Conservation (phyloP, 2,888 invertebrate genomes). For the Lochmaea crataegi region DNA sequence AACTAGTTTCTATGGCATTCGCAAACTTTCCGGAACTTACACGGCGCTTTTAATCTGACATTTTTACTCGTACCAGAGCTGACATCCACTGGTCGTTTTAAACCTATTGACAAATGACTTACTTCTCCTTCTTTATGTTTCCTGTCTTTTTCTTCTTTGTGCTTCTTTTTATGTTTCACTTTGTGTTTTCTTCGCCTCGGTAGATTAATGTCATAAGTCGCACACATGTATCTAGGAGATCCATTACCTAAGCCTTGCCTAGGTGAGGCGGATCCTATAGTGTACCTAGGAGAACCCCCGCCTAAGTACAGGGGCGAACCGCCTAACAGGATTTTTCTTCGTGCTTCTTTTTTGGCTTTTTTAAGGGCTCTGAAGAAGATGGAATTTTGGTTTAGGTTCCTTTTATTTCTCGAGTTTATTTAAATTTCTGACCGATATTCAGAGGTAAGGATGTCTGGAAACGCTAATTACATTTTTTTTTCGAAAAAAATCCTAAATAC, state of each 20-base stretch:
- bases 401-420: slow-evolving; percentile 6
- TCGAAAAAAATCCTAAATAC: neutral
- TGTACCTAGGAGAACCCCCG: slow-evolving; percentile 60
- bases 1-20: no score
- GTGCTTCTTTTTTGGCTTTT: slow-evolving; percentile 83
- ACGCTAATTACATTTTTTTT: neutral
- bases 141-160: slow-evolving; percentile 70
- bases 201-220: slow-evolving; percentile 59
- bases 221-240: slow-evolving; percentile 67
- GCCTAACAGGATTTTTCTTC: slow-evolving; percentile 68
- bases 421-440: neutral
- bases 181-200: slow-evolving; percentile 66
- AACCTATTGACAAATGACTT: slow-evolving; percentile 33
- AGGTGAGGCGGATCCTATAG: slow-evolving; percentile 71
- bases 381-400: neutral
- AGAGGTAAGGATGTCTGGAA: neutral
- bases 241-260: slow-evolving; percentile 70
- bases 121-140: slow-evolving; percentile 63
- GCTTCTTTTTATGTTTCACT: slow-evolving; percentile 83
- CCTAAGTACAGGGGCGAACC: slow-evolving; percentile 46
- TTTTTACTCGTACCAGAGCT: neutral
- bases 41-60: no score
- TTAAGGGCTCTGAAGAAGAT: slow-evolving; percentile 70
- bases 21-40: no score
- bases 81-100: neutral